Conservation (phyloP, 2,888 invertebrate genomes). For the Xylocampa areola region DNA sequence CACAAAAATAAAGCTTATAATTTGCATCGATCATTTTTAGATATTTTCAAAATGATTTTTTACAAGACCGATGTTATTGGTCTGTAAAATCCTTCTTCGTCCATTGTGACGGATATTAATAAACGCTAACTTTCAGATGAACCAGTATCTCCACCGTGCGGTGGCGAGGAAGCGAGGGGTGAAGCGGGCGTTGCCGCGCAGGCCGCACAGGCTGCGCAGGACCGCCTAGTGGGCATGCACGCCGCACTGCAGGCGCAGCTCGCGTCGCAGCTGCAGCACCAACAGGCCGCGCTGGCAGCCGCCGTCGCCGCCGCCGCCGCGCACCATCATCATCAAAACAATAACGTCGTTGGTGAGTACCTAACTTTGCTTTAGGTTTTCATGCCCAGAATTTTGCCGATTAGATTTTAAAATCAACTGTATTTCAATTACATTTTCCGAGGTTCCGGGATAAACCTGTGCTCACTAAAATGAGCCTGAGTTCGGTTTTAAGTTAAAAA, state of each 20-base stretch:
- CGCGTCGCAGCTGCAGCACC: constrained; percentile 90
- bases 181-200: constrained; percentile 69
- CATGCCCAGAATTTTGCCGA: too few relatives aligned
- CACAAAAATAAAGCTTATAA: too few relatives aligned
- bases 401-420: too few relatives aligned
- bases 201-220: constrained; percentile 74
- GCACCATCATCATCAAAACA: constrained; percentile 91
- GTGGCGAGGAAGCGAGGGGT: constrained; percentile 84
- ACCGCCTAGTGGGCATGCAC: constrained; percentile 77
- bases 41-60: too few relatives aligned
- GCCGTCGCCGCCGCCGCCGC: constrained; percentile 90
- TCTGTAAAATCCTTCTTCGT: too few relatives aligned
- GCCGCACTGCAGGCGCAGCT: constrained; percentile 91
- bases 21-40: too few relatives aligned
- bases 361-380: neutral
- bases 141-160: constrained; percentile 81
- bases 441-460: too few relatives aligned
- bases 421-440: too few relatives aligned
- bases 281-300: constrained; percentile 89
- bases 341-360: constrained; percentile 89
- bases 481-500: too few relatives aligned
- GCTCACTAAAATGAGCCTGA: too few relatives aligned
- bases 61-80: too few relatives aligned
- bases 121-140: constrained; percentile 77
- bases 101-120: constrained; percentile 10